Evolutionary conservation across 2,888 invertebrate genomes (phyloP), one percentile per base, ranked within the genome.

Genomic region (Cryptocheilus praepositus): DNA sequence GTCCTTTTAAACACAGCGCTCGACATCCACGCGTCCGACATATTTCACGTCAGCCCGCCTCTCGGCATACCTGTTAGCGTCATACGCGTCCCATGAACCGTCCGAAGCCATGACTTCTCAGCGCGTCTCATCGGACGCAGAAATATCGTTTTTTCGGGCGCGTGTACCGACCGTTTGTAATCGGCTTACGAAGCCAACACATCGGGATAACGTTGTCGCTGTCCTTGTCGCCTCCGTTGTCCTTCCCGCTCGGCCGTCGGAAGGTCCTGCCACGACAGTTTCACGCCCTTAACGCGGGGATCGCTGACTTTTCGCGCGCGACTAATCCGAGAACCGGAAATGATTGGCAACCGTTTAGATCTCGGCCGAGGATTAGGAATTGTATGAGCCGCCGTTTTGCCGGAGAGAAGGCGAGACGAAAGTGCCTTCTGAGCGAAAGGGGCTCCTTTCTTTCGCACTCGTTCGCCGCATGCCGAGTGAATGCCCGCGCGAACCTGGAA

Each of bases 301-400:
- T 36, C 63, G 55, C 62, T 75, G 79, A 77, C 79, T 81, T 77
- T 79, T 67, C 72, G 74, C 80, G 79, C 79, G 73, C 80, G 79
- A 80, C 83, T 88, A 89, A 89, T 89, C 88, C 87, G 83, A 87
- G 80, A 88, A 88, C 89, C 88, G 88, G 88, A 89, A 88, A 88
- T 88, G 88, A 89, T 88, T 88, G 88, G 88, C 88, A 89, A 89
- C 86, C 88, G 88, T 89, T 89, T 89, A 88, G 88, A 88, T 85
- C 80, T 82, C 76, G 16, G 63, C 61, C 73, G 58, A 54, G 80
- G 79, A 79, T 79, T 80, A 78, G 71, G 67, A 58, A 36, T 36
- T 58, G 45, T 58, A 45, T 22, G 57, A 44, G 46, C 22, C 15
- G 21, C n/a, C 16, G 46, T 52, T 49, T 43, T 36, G n/a, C 44